phyloP scores from a whole-genome alignment of 2,113 vertebrate genomes.

The Saguinus imperator region DNA sequence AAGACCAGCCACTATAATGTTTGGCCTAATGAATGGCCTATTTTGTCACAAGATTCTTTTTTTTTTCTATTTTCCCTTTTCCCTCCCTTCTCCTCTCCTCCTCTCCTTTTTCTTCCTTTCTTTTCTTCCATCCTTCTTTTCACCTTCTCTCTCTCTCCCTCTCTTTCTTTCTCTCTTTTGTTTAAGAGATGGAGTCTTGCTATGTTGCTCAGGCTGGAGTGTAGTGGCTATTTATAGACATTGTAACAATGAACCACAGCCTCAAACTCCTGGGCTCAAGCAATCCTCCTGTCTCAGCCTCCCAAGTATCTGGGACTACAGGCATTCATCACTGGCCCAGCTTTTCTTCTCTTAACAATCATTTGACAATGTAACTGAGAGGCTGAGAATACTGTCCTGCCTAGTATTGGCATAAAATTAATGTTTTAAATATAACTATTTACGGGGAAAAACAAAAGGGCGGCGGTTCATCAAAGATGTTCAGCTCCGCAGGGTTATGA shows the following conservation, averaged over 20 bases:
- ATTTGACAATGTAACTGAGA: background rate
- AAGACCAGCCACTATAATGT: background rate
- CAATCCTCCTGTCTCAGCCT: background rate
- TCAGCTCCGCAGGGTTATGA: too few relatives aligned
- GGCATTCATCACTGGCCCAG: background rate
- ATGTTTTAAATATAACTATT: background rate
- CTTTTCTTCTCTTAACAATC: background rate
- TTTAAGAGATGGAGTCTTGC: background rate
- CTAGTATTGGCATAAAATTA: background rate
- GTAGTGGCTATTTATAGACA: background rate
- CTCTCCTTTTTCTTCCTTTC: too few relatives aligned
- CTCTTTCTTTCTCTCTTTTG: background rate
- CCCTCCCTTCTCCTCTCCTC: too few relatives aligned
- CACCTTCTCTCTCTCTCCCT: too few relatives aligned
- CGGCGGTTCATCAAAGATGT: too few relatives aligned
- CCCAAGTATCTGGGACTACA: background rate
- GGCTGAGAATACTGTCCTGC: background rate
- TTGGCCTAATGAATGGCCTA: background rate
- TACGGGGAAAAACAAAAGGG: too few relatives aligned
- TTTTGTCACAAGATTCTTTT: background rate
- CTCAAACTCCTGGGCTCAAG: background rate
- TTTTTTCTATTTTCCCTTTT: background rate
- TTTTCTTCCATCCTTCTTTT: too few relatives aligned
- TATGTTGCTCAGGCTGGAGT: background rate
- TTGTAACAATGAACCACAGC: background rate